phyloP scores from a whole-genome alignment of 2,113 vertebrate species.

The Onychostoma macrolepis region DNA sequence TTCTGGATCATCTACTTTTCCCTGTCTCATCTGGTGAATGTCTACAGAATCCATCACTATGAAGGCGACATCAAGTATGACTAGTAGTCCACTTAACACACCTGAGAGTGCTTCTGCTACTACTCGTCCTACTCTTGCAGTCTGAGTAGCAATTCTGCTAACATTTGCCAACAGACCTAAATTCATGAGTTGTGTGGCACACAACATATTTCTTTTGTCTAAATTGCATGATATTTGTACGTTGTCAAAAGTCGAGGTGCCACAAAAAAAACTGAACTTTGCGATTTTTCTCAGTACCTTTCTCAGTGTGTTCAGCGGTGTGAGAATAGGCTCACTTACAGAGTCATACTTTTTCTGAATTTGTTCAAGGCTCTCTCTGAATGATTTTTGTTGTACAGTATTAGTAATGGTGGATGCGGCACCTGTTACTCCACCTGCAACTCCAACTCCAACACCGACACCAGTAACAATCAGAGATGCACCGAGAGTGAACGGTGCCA shows the following conservation, averaged over 20 bases:
- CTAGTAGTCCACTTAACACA: constrained; percentile 9
- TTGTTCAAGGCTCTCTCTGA: constrained; percentile 33
- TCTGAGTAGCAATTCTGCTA: background rate
- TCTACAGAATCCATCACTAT: constrained; percentile 34
- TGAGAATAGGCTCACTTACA: background rate
- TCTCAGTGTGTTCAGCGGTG: background rate
- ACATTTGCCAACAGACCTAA: constrained; percentile 15
- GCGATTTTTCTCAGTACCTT: background rate
- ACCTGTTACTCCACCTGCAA: constrained; percentile 50
- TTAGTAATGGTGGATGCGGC: constrained; percentile 50
- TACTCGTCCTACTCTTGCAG: constrained; percentile 16
- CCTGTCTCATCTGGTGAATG: constrained; percentile 34
- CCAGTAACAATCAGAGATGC: constrained; percentile 49
- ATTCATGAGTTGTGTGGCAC: background rate
- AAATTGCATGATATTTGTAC: background rate
- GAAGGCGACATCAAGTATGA: constrained; percentile 25
- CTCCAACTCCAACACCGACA: constrained; percentile 47
- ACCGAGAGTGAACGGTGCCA: constrained; percentile 55
- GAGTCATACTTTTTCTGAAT: background rate
- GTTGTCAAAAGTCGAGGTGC: background rate
- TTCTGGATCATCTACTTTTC: background rate
- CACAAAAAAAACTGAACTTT: background rate
- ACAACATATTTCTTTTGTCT: background rate
- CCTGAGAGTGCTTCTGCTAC: constrained; percentile 21
- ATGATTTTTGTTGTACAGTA: constrained; percentile 23